Evolutionary conservation across 2,888 invertebrate genomes (phyloP).

Genomic region (Tiliacea aurago): DNA sequence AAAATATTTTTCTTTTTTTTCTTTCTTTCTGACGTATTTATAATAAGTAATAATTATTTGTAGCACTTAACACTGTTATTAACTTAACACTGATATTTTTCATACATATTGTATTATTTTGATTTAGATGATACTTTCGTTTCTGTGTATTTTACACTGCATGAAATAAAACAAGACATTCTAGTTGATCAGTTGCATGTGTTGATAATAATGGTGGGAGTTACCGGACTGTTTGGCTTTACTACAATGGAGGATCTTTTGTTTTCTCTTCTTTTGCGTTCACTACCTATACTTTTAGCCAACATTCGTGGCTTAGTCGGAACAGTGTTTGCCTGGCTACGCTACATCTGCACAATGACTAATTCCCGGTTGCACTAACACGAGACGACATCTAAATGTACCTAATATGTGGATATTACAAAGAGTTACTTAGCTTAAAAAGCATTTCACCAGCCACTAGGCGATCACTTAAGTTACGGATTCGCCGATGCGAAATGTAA

Average conservation of each 20-base stretch:
- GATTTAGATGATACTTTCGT: neutral
- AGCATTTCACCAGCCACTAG: neutral
- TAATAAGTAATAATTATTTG: too few relatives aligned
- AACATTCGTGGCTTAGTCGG: neutral
- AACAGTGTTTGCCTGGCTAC: neutral
- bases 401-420: neutral
- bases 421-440: neutral
- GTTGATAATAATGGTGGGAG: neutral
- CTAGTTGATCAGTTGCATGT: neutral
- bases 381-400: neutral
- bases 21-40: too few relatives aligned
- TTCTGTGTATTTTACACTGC: conserved; percentile 6
- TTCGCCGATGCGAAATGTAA: neutral
- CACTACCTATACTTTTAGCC: neutral
- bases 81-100: too few relatives aligned
- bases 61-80: too few relatives aligned
- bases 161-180: neutral
- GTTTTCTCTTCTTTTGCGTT: neutral
- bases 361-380: neutral
- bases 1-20: too few relatives aligned
- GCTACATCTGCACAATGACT: neutral
- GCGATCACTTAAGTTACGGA: neutral
- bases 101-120: neutral
- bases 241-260: neutral
- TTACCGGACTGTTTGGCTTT: neutral